Evolutionary conservation across 2,797 vertebrate species (phyloP).

Genomic region (Bothrops alternatus): DNA sequence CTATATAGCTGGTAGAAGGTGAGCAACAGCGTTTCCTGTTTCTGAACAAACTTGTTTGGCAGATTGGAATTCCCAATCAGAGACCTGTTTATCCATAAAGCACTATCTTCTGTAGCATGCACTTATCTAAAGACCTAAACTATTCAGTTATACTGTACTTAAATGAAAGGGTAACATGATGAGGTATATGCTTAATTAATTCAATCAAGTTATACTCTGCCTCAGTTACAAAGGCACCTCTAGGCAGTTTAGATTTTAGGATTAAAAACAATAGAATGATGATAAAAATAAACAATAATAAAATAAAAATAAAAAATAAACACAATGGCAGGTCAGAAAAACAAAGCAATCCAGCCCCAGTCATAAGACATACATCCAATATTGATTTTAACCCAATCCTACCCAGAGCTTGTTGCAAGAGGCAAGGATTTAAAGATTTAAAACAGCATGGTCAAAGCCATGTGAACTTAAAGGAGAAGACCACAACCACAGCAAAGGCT

Average conservation of each 20-base stretch:
- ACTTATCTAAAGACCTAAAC: not conserved
- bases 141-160: not conserved
- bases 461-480: not conserved
- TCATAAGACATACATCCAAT: not conserved
- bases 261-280: not conserved
- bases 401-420: not conserved
- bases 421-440: not conserved
- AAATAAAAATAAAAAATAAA: no score
- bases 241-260: not conserved
- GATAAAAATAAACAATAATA: not conserved
- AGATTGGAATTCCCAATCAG: not conserved
- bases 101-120: not conserved
- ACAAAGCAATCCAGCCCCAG: not conserved
- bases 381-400: not conserved
- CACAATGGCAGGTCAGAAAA: not conserved
- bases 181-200: not conserved
- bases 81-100: not conserved
- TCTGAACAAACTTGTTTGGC: not conserved
- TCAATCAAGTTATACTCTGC: not conserved
- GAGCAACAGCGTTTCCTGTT: not conserved
- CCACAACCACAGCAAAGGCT: not conserved
- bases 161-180: not conserved
- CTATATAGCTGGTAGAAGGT: not conserved
- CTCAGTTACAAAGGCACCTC: not conserved
- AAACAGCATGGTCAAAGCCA: not conserved